phyloP scores from a whole-genome alignment of 1,140 invertebrate species.

The Bombus picipes region DNA sequence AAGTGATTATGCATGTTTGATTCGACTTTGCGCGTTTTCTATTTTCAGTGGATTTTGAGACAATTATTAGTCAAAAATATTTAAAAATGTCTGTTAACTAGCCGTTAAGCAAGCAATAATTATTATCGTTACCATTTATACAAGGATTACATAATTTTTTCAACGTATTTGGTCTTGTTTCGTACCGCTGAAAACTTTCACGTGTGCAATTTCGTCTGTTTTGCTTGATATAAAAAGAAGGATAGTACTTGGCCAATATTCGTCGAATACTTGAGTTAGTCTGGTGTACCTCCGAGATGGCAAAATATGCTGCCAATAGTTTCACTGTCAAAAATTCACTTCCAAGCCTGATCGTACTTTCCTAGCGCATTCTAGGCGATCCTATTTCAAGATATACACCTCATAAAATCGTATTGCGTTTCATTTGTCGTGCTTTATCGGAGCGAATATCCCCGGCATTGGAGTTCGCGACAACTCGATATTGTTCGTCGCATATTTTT shows the following conservation, averaged over 20 bases:
- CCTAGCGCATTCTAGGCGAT: background rate
- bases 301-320: background rate
- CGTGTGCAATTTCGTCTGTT: background rate
- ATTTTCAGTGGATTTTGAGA: too few relatives aligned
- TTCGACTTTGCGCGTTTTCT: too few relatives aligned
- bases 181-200: background rate
- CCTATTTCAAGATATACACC: background rate
- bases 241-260: background rate
- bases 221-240: background rate
- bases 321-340: background rate
- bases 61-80: too few relatives aligned
- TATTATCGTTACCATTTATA: too few relatives aligned
- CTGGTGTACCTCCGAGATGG: background rate
- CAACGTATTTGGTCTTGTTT: background rate
- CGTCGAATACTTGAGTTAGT: background rate
- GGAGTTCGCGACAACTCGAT: constrained; percentile 28
- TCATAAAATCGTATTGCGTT: constrained; percentile 11
- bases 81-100: too few relatives aligned
- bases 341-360: background rate
- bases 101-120: too few relatives aligned
- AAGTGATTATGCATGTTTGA: background rate
- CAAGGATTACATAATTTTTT: background rate
- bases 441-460: background rate
- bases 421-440: constrained; percentile 7
- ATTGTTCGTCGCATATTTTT: constrained; percentile 47